Conservation (phyloP, 2,113 vertebrate genomes). For the Orthonyx spaldingii region DNA sequence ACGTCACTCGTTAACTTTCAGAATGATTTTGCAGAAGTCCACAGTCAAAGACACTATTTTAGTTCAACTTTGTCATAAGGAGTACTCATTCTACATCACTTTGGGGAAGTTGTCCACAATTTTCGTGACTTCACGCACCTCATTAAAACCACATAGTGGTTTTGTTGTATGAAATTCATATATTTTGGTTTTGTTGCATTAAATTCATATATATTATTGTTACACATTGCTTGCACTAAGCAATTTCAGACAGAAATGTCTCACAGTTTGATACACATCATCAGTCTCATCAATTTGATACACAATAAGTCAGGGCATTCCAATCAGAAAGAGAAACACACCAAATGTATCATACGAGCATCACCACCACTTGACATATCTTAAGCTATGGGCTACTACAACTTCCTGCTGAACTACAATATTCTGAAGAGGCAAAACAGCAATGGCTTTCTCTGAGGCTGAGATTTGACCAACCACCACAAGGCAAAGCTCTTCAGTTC, state of each 20-base stretch:
- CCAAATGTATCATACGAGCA: not conserved
- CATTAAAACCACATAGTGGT: not conserved
- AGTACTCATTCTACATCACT: not conserved
- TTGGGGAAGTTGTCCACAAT: not conserved
- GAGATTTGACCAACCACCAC: not conserved
- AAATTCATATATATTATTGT: not conserved
- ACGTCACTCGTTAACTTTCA: not conserved
- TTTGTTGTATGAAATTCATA: not conserved
- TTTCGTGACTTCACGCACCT: not conserved
- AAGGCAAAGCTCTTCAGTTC: not conserved
- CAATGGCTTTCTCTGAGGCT: not conserved
- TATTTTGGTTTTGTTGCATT: too few species aligned
- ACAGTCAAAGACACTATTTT: not conserved
- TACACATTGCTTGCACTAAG: not conserved
- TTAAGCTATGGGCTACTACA: not conserved
- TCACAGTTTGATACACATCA: too few species aligned
- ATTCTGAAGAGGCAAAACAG: not conserved
- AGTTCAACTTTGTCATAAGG: not conserved
- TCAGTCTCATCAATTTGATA: too few species aligned
- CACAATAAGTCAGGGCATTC: not conserved
- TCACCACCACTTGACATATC: rapidly evolving
- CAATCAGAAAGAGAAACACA: not conserved
- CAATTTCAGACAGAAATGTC: not conserved
- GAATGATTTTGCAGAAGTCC: not conserved
- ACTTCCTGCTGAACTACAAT: not conserved